Evolutionary conservation across 1,140 invertebrate species (phyloP).

Genomic region (Adoxophyes honmai): DNA sequence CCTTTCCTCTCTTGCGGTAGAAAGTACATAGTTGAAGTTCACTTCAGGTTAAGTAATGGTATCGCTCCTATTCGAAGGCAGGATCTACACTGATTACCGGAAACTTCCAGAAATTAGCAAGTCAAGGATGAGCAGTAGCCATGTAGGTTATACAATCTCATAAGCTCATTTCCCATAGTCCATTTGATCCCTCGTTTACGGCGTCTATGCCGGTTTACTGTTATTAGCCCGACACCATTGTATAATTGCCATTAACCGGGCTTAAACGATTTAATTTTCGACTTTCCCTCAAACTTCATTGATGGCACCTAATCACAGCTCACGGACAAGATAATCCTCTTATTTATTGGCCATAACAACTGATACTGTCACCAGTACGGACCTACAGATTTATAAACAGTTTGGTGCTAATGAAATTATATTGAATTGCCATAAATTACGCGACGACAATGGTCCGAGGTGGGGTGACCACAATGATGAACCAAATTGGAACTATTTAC

Average conservation of each 20-base stretch:
- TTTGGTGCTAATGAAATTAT: conserved; percentile 69
- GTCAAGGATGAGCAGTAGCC: too few relatives aligned
- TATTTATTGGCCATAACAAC: conserved; percentile 71
- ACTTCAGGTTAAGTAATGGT: too few relatives aligned
- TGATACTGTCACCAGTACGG: conserved; percentile 55
- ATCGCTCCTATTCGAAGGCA: too few relatives aligned
- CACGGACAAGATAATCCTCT: conserved; percentile 70
- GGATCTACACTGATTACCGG: too few relatives aligned
- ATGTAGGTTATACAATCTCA: too few relatives aligned
- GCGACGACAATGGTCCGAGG: conserved; percentile 36
- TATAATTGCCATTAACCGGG: conserved; percentile 55
- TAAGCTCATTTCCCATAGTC: not conserved
- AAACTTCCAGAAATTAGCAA: too few relatives aligned
- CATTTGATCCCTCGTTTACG: not conserved
- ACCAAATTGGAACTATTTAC: conserved; percentile 38
- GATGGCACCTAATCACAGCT: conserved; percentile 60
- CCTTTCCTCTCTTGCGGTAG: too few relatives aligned
- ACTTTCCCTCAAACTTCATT: conserved; percentile 62
- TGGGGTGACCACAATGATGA: conserved; percentile 42
- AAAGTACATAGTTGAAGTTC: too few relatives aligned
- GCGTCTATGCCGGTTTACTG: conserved; percentile 30
- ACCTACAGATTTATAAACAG: conserved; percentile 65
- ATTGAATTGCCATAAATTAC: conserved; percentile 67
- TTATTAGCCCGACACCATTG: conserved; percentile 38
- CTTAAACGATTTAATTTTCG: conserved; percentile 69